phyloP scores from a whole-genome alignment of 2,888 invertebrate species.

The Antitype chi region DNA sequence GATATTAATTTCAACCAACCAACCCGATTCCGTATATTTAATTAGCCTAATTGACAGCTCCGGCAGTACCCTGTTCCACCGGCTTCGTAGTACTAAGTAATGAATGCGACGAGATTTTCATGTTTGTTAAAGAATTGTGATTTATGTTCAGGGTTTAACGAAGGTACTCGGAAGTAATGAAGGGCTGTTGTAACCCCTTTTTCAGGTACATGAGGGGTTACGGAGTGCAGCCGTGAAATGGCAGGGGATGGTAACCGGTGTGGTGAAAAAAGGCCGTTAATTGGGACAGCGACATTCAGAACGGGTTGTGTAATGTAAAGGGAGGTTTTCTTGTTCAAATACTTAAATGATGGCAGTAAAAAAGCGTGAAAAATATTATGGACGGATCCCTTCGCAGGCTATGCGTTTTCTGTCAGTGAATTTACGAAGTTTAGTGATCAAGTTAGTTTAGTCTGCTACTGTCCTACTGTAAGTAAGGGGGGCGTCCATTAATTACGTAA shows the following conservation, averaged over 20 bases:
- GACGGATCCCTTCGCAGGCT: too few relatives aligned
- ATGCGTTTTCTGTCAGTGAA: too few relatives aligned
- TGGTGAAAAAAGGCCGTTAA: slow-evolving; percentile 57
- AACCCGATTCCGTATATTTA: slow-evolving; percentile 83
- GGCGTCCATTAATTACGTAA: too few relatives aligned
- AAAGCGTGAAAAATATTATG: not conserved
- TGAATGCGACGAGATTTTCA: slow-evolving; percentile 79
- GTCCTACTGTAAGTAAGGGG: too few relatives aligned
- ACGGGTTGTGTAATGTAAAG: not conserved
- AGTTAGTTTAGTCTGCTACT: too few relatives aligned
- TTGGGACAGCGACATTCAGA: slow-evolving; percentile 52
- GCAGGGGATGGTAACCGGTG: slow-evolving; percentile 54
- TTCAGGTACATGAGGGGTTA: slow-evolving; percentile 53
- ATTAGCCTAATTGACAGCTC: slow-evolving; percentile 86
- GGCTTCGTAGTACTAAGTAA: slow-evolving; percentile 73
- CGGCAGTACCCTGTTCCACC: slow-evolving; percentile 75
- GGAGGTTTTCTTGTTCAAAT: slow-evolving; percentile 10
- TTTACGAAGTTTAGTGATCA: too few relatives aligned
- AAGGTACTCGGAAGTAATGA: slow-evolving; percentile 79
- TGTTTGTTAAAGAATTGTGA: slow-evolving; percentile 75
- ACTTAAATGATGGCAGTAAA: not conserved
- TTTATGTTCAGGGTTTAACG: slow-evolving; percentile 75
- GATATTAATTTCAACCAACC: slow-evolving; percentile 83
- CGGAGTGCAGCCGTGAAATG: slow-evolving; percentile 55
- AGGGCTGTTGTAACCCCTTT: slow-evolving; percentile 72